Percentiles rank a stretch among this genome's conserved stretches.
phyloP scores from a whole-genome alignment of 2,113 vertebrate species.

The Siphamia tubifer region DNA sequence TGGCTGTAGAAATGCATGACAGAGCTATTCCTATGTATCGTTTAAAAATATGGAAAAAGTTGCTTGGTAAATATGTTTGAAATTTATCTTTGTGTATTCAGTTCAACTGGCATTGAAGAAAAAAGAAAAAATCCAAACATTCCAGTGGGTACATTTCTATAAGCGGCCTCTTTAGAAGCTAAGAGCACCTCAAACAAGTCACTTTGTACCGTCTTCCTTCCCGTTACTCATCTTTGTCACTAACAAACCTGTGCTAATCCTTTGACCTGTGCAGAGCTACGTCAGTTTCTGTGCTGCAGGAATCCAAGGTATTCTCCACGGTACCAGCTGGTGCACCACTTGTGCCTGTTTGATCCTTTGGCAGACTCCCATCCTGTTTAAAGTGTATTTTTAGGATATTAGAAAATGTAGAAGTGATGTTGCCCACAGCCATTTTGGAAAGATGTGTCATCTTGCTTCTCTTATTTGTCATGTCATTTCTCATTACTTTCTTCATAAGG shows the following conservation, averaged over 20 bases:
- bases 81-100: no score
- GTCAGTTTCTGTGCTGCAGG: constrained; percentile 46
- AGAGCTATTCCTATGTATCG: background rate
- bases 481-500: constrained; percentile 34
- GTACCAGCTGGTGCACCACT: constrained; percentile 70
- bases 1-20: background rate
- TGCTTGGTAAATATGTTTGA: background rate
- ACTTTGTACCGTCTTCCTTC: constrained; percentile 27
- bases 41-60: background rate
- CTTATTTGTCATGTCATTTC: constrained; percentile 30
- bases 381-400: constrained; percentile 67
- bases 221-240: constrained; percentile 44
- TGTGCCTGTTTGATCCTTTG: constrained; percentile 71
- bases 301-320: constrained; percentile 63
- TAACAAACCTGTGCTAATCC: constrained; percentile 52
- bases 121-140: no score
- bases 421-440: constrained; percentile 44
- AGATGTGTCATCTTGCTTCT: constrained; percentile 54
- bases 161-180: background rate
- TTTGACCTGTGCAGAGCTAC: constrained; percentile 52
- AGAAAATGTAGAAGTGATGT: constrained; percentile 34
- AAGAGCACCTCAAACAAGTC: constrained; percentile 22
- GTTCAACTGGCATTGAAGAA: no score
- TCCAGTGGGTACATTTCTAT: no score
- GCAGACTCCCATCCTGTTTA: constrained; percentile 53